These are phyloP conservation scores for Schizothorax lantsangensis DNA, from an alignment of 2,797 vertebrate species.

Conservation along the genomic window DNA sequence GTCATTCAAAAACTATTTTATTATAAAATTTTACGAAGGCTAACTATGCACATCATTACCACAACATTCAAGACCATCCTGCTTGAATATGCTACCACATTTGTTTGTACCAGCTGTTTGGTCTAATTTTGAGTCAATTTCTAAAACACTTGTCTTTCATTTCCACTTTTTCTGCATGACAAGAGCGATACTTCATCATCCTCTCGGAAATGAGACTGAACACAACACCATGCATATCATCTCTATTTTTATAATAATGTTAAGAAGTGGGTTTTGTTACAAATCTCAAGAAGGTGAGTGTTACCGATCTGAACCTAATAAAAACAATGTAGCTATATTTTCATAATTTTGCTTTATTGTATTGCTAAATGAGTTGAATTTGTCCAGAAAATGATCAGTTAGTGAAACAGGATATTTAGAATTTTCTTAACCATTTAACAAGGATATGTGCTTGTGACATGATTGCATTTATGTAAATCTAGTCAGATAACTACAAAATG, in stretches of 20 bases:
- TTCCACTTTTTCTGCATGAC: no score
- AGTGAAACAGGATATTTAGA: background rate
- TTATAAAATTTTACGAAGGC: no score
- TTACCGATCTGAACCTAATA: background rate
- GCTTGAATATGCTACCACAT: background rate
- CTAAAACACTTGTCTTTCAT: background rate
- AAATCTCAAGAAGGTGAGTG: background rate
- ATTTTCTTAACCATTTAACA: background rate
- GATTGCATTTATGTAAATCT: background rate
- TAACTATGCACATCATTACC: background rate
- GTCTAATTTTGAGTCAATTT: background rate
- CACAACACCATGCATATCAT: background rate
- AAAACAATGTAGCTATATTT: background rate
- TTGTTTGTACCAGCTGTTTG: background rate
- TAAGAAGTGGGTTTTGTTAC: background rate
- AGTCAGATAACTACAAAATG: background rate
- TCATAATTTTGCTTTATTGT: background rate
- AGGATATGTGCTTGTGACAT: background rate
- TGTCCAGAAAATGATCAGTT: background rate
- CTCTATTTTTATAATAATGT: constrained; percentile 3
- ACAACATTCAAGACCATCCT: background rate
- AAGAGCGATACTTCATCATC: no score
- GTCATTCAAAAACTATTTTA: background rate
- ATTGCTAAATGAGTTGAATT: background rate
- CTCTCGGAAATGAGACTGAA: no score